A percentile compares a stretch with the other conserved stretches of the same genome.
phyloP scores from a whole-genome alignment of 2,888 invertebrate genomes.

The Lasioglossum oenotherae region DNA sequence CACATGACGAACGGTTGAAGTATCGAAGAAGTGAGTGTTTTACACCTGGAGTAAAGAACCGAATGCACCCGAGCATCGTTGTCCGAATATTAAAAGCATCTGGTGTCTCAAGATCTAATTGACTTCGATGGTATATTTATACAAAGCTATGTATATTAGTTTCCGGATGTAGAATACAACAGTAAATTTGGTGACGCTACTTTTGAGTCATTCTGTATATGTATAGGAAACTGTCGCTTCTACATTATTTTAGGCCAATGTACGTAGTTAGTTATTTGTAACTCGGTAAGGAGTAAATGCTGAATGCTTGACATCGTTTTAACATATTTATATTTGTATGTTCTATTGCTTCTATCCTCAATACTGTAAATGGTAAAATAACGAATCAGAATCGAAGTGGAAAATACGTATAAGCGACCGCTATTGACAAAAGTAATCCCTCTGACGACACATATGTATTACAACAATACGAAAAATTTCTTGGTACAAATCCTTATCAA shows the following conservation, averaged over 20 bases:
- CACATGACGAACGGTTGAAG: background rate
- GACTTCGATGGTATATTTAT: background rate
- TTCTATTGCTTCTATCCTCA: slow-evolving; percentile 34
- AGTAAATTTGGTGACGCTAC: slow-evolving; percentile 14
- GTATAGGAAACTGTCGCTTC: slow-evolving; percentile 59
- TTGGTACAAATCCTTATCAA: slow-evolving; percentile 64
- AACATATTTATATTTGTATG: slow-evolving; percentile 30
- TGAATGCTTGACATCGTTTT: slow-evolving; percentile 14
- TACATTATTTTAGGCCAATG: slow-evolving; percentile 45
- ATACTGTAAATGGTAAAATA: slow-evolving; percentile 37
- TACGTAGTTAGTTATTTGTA: slow-evolving; percentile 36
- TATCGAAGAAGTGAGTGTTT: background rate
- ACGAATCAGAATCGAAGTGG: slow-evolving; percentile 31
- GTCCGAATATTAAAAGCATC: background rate
- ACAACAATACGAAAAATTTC: slow-evolving; percentile 51
- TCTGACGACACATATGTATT: slow-evolving; percentile 29
- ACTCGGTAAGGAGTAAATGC: slow-evolving; percentile 37
- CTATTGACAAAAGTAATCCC: slow-evolving; percentile 35
- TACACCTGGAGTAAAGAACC: background rate
- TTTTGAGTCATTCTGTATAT: slow-evolving; percentile 27
- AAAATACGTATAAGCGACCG: slow-evolving; percentile 51
- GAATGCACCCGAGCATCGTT: background rate
- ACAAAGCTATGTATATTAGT: background rate
- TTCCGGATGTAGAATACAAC: background rate
- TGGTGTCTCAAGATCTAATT: background rate